Percentiles rank a stretch among this genome's conserved stretches.
These are phyloP conservation scores for Cataglyphis altisquamis DNA, from an alignment of 2,888 invertebrate genomes.

Conservation along the genomic window DNA sequence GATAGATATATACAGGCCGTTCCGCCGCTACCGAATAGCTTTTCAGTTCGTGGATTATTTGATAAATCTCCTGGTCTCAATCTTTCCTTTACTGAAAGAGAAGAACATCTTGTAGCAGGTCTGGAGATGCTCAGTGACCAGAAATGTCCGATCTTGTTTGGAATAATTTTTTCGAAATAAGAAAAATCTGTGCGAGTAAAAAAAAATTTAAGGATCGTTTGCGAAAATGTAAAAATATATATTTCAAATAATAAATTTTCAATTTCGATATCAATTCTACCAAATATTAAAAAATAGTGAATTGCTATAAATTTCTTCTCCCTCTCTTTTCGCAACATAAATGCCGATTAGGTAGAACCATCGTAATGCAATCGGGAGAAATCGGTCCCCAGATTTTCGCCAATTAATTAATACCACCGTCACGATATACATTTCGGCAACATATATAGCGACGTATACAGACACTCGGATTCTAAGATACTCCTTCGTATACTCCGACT, in stretches of 20 bases:
- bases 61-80: slow-evolving; percentile 26
- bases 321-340: neutral
- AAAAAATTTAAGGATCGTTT: neutral
- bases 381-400: neutral
- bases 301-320: neutral
- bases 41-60: slow-evolving; percentile 27
- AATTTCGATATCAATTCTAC: neutral
- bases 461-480: neutral
- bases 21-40: slow-evolving; percentile 12
- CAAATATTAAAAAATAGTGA: neutral
- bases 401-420: slow-evolving; percentile 12
- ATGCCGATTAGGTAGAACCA: neutral
- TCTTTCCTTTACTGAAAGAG: neutral
- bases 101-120: slow-evolving; percentile 6
- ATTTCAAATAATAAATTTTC: neutral
- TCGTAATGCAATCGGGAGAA: neutral
- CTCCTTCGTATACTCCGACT: slow-evolving; percentile 62
- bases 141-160: neutral
- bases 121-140: neutral
- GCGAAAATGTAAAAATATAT: neutral
- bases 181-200: neutral
- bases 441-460: neutral
- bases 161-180: neutral
- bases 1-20: slow-evolving; percentile 1
- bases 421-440: neutral